Base-by-base conservation (phyloP, 1,140 invertebrate genomes). In the Gonatopus flavifemur region DNA sequence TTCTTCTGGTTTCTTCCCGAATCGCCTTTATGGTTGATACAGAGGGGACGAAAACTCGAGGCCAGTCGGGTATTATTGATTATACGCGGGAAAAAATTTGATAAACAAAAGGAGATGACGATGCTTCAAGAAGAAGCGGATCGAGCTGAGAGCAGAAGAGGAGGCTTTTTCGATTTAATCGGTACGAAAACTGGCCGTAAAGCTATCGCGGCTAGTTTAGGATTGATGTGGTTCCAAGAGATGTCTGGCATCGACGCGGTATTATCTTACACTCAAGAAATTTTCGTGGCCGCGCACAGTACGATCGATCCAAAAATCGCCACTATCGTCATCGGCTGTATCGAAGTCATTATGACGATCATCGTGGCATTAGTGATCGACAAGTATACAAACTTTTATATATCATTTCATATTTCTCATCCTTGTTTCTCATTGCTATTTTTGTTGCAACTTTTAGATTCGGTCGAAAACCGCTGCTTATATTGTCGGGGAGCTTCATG, bases 1-100 rank as follows among this genome's bases (percentile, higher is more conserved):
- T 44, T 81, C 1, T 85, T 91, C 67, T 72, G 85, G 35, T 85
- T 83, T 55, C 79, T 94, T 60, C 91, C 91, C 0, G 92, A 94
- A 70, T 89, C 90, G 3, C 92, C 92, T 0, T 79, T 83, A 8
- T 90, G 84, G 72, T 70, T 87, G 16, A 74, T 86, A 13, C 56
- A 64, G 8, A 49, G 42, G 8, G 67, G 71, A 28, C 31, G 58
- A 21, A 55, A 59, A 44, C 57, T 66, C 20, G 64, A 73, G 16
- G 77, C 76, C 8, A 52, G 50, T 18, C 42, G 49, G 30, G 44
- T 56, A 0, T 18, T 53, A 40, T 6, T 39, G 48, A 80, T 77
- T 57, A 69, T 92, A 15, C 79, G 89, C 31, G 86, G 87, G 6
- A 65, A 70, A 4, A 71, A 82, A 25, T 85, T 84, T 56, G 83